Conservation (phyloP, 1,140 invertebrate genomes). For the Diachasmimorpha longicaudata region DNA sequence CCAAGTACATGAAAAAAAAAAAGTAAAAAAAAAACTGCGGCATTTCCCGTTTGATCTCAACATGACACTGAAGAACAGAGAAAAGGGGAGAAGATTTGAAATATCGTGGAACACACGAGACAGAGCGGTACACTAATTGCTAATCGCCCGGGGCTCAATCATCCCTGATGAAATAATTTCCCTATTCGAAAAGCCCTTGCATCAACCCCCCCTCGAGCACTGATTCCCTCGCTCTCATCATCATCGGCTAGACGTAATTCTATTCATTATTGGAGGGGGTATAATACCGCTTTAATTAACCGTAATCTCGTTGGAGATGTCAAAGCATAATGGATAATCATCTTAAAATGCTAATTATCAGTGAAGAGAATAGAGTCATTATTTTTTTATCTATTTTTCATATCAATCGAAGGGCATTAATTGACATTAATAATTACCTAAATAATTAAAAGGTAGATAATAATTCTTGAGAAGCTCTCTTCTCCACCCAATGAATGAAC, state of each 20-base stretch:
- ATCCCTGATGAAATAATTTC: constrained; percentile 21
- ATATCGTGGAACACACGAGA: neutral
- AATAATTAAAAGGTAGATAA: no score
- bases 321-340: neutral
- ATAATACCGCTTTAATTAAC: neutral
- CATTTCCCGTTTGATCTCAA: constrained; percentile 17
- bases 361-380: neutral
- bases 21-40: neutral
- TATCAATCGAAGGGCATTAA: no score
- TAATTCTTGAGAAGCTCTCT: no score
- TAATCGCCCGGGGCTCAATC: constrained; percentile 22
- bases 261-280: neutral
- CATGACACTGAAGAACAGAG: constrained; percentile 21
- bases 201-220: neutral
- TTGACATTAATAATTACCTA: no score
- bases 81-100: constrained; percentile 28
- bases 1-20: neutral
- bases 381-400: no score
- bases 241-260: neutral
- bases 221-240: neutral
- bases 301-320: neutral
- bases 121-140: constrained; percentile 18
- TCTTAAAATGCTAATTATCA: neutral
- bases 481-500: neutral
- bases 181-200: neutral